Percentiles rank a stretch among this genome's conserved stretches.
Evolutionary conservation across 2,113 vertebrate species (phyloP).

Genomic region (Eulacestoma nigropectus): DNA sequence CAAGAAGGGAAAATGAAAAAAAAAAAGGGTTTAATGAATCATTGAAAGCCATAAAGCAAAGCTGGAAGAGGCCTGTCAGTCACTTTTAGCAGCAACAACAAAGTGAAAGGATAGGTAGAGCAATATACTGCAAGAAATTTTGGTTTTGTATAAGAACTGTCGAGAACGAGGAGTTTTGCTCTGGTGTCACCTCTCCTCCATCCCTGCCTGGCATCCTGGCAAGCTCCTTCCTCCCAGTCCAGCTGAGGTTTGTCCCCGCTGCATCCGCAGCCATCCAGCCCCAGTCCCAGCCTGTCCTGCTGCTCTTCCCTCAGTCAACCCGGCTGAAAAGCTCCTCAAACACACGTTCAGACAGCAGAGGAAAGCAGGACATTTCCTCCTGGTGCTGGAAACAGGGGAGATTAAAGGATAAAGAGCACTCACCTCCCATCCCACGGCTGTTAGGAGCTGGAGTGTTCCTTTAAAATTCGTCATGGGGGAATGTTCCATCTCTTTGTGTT

Average conservation of each 20-base stretch:
- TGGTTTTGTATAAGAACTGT: not conserved
- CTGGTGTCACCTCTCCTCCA: not conserved
- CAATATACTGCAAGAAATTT: not conserved
- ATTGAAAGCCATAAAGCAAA: not conserved
- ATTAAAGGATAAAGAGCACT: not conserved
- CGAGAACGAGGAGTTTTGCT: not conserved
- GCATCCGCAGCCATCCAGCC: rapidly evolving
- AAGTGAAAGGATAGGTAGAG: not conserved
- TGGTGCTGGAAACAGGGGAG: not conserved
- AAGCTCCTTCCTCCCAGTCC: not conserved
- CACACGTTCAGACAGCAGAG: not conserved
- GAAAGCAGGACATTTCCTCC: not conserved
- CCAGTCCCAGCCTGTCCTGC: not conserved
- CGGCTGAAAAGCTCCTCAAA: not conserved
- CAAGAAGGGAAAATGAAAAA: not conserved
- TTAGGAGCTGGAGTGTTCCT: not conserved
- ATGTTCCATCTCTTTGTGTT: not conserved
- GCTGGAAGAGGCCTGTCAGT: not conserved
- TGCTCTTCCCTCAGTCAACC: not conserved
- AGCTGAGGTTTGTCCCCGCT: not conserved
- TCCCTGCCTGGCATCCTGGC: not conserved
- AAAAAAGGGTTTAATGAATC: not conserved
- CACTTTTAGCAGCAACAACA: not conserved
- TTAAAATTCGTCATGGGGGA: not conserved
- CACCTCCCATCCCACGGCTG: not conserved